phyloP scores from a whole-genome alignment of 2,797 vertebrate genomes.

The Ciconia nigra region DNA sequence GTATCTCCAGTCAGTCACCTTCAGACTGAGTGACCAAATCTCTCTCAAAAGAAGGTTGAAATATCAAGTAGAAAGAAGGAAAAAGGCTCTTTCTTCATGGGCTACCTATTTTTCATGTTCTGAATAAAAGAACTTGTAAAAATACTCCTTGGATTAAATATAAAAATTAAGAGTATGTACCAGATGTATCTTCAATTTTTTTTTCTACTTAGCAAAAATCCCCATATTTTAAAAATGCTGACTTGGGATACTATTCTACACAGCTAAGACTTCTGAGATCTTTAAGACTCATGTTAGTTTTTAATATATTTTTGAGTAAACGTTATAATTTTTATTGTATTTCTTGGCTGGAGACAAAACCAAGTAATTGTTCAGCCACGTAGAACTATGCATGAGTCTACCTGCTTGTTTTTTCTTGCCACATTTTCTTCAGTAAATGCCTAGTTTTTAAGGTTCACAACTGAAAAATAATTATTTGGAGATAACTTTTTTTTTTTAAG shows the following conservation, averaged over 20 bases:
- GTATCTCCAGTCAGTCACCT: not conserved
- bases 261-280: not conserved
- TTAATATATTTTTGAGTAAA: not conserved
- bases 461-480: not conserved
- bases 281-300: not conserved
- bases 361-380: not conserved
- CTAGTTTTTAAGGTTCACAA: not conserved
- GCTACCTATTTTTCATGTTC: not conserved
- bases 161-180: not conserved
- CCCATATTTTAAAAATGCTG: not conserved
- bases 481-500: not conserved
- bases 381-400: not conserved
- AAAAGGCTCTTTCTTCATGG: not conserved
- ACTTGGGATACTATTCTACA: not conserved
- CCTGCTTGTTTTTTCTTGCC: not conserved
- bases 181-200: not conserved
- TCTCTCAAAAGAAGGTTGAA: not conserved
- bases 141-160: not conserved
- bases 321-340: not conserved
- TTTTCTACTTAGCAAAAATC: not conserved
- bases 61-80: not conserved
- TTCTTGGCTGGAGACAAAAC: not conserved
- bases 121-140: not conserved
- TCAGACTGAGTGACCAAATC: not conserved
- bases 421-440: not conserved